Conservation (phyloP, 1,140 invertebrate species). For the Bombyx mandarina region DNA sequence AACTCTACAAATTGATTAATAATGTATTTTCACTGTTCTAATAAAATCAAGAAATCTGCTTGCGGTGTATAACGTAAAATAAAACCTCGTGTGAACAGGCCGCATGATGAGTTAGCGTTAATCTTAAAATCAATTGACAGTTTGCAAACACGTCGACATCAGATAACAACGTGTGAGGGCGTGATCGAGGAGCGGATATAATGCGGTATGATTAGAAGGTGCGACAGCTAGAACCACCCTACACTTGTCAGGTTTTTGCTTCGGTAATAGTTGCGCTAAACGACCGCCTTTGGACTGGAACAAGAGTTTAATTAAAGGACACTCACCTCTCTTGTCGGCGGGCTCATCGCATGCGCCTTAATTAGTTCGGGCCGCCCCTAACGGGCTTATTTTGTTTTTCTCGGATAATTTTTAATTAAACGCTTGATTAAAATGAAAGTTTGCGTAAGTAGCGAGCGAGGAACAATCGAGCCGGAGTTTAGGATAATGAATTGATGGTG, state of each 20-base stretch:
- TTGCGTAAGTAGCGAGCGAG: slow-evolving; percentile 69
- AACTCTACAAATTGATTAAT: too few relatives aligned
- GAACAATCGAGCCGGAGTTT: slow-evolving; percentile 69
- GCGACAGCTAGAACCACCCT: slow-evolving; percentile 20
- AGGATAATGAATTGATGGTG: slow-evolving; percentile 72
- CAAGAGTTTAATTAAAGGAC: slow-evolving; percentile 65
- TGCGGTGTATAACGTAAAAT: too few relatives aligned
- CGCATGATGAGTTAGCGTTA: too few relatives aligned
- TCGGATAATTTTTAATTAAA: slow-evolving; percentile 72
- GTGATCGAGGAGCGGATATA: neutral
- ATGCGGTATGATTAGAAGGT: neutral
- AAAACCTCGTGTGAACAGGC: too few relatives aligned
- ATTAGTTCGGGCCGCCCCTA: slow-evolving; percentile 66
- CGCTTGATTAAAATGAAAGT: slow-evolving; percentile 72
- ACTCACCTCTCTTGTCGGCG: slow-evolving; percentile 56
- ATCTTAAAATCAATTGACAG: too few relatives aligned
- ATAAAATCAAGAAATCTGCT: too few relatives aligned
- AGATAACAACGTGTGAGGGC: slow-evolving; percentile 2
- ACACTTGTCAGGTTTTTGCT: slow-evolving; percentile 52
- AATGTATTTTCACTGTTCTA: too few relatives aligned
- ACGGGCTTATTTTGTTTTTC: slow-evolving; percentile 70
- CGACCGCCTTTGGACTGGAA: slow-evolving; percentile 49
- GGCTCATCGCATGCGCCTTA: slow-evolving; percentile 66
- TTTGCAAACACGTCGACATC: too few relatives aligned
- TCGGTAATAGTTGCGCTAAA: slow-evolving; percentile 52